These are phyloP conservation scores for Acrobasis repandana DNA, from an alignment of 2,888 invertebrate genomes.

Conservation along the genomic window DNA sequence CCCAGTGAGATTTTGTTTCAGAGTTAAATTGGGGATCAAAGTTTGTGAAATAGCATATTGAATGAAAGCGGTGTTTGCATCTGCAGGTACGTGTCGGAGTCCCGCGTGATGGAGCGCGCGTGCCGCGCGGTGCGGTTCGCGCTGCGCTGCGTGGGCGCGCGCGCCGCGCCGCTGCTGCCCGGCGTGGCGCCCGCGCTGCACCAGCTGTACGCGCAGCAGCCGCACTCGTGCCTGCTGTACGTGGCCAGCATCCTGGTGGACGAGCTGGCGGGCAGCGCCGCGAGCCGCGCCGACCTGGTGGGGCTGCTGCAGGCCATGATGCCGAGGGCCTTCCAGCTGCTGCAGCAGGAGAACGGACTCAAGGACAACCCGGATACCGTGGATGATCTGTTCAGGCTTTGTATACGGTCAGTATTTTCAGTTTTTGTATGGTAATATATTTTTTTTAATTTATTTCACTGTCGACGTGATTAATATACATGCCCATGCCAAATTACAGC, in stretches of 20 bases:
- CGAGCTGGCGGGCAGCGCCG: constrained; percentile 86
- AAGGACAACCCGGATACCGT: constrained; percentile 98
- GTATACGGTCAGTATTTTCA: constrained; percentile 78
- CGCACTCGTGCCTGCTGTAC: constrained; percentile 89
- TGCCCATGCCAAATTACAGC: too few relatives aligned
- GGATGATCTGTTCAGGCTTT: constrained; percentile 96
- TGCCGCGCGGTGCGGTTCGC: constrained; percentile 95
- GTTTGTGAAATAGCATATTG: too few relatives aligned
- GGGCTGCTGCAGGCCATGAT: constrained; percentile 93
- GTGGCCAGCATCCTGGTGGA: constrained; percentile 93
- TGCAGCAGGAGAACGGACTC: constrained; percentile 91
- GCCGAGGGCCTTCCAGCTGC: constrained; percentile 89
- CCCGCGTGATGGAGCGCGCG: constrained; percentile 94
- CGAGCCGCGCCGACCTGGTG: constrained; percentile 89
- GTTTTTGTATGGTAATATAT: too few relatives aligned
- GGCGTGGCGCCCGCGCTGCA: constrained; percentile 88
- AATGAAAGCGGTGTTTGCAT: too few relatives aligned
- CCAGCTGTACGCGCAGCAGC: constrained; percentile 88
- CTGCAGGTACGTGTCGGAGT: constrained; percentile 81
- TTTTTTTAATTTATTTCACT: too few relatives aligned
- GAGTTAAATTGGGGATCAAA: too few relatives aligned
- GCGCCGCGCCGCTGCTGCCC: constrained; percentile 89
- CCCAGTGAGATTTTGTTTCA: too few relatives aligned
- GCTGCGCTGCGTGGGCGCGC: constrained; percentile 92
- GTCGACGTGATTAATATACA: too few relatives aligned